Percentiles rank a stretch among this genome's conserved stretches.
Evolutionary conservation across 2,113 vertebrate species (phyloP).

Genomic region (Trochalopteron elliotii): DNA sequence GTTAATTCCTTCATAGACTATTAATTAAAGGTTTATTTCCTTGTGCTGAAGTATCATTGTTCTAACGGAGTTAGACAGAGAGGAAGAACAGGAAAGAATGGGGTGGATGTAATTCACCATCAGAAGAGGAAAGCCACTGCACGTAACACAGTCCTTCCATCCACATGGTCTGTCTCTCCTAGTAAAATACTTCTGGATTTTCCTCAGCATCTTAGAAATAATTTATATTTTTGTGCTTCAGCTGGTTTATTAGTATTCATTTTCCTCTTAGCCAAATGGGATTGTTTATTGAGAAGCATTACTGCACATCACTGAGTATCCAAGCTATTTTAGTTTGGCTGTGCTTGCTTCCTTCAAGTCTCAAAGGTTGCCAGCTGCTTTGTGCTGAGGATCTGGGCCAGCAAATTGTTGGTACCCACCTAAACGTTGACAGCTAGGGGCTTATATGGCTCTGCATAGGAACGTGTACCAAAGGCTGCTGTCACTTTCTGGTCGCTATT

Average conservation of each 20-base stretch:
- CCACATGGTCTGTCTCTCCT: not conserved
- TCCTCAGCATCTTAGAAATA: slow-evolving; percentile 1
- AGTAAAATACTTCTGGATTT: not conserved
- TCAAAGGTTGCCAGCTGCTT: not conserved
- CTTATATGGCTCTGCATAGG: not conserved
- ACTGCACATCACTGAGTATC: not conserved
- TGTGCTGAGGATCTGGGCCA: not conserved
- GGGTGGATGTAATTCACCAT: not conserved
- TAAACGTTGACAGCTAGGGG: not conserved
- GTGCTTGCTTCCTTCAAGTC: not conserved
- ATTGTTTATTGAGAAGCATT: slow-evolving; percentile 24
- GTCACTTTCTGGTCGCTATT: not conserved
- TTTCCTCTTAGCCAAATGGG: slow-evolving; percentile 8
- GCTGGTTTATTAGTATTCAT: slow-evolving; percentile 1
- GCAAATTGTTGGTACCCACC: not conserved
- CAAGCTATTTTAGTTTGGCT: not conserved
- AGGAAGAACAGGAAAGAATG: not conserved
- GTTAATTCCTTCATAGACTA: not conserved
- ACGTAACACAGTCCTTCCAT: not conserved
- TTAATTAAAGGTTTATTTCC: slow-evolving; percentile 33
- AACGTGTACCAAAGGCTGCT: not conserved
- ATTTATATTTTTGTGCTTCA: not conserved
- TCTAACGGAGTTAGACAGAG: not conserved
- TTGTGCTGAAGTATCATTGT: not conserved
- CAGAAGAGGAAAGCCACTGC: not conserved